Conservation (phyloP, 2,113 vertebrate species). For the Ardeotis arabs region DNA sequence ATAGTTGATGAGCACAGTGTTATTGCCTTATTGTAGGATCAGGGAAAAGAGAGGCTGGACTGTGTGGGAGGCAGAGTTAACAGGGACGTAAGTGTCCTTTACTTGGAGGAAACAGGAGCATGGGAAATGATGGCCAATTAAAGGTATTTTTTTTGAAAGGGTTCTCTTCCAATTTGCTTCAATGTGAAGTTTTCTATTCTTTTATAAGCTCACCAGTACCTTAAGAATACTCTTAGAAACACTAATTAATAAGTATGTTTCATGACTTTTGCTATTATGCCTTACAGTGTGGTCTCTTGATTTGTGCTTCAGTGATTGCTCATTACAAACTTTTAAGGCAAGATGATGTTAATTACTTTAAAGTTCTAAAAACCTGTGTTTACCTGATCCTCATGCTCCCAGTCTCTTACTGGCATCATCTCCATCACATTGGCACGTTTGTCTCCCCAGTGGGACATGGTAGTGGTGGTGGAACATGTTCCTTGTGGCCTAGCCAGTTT, state of each 20-base stretch:
- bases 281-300: background rate
- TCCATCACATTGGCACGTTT: fast-evolving
- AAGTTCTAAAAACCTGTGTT: background rate
- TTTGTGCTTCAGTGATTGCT: background rate
- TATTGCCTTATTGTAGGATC: background rate
- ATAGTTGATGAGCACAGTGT: slow-evolving; percentile 17
- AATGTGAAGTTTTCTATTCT: background rate
- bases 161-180: background rate
- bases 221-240: background rate
- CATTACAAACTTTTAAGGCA: background rate
- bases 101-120: background rate
- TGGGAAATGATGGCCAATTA: slow-evolving; percentile 14
- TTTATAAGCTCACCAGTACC: background rate
- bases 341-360: background rate
- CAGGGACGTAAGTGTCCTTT: background rate
- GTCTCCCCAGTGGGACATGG: fast-evolving
- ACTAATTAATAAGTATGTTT: background rate
- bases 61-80: slow-evolving; percentile 12
- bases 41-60: background rate
- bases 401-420: background rate
- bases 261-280: background rate
- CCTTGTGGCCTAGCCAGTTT: background rate
- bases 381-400: background rate
- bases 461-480: background rate
- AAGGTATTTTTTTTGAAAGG: background rate